Percentiles rank a stretch among this genome's conserved stretches.
phyloP scores from a whole-genome alignment of 35 echinoderm and acorn worm genomes.

The Diadema setosum region DNA sequence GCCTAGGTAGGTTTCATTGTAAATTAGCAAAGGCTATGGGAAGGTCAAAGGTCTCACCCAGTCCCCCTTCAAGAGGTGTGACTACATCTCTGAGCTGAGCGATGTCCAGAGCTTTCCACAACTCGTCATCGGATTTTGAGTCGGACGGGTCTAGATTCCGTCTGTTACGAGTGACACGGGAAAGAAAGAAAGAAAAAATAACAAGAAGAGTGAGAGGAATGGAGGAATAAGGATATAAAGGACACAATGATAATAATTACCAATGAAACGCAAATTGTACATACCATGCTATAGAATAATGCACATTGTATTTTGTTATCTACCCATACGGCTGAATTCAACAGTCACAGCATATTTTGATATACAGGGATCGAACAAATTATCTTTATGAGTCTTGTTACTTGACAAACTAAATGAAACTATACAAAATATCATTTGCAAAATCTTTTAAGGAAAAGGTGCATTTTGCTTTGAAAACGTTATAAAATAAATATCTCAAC shows the following conservation, averaged over 20 bases:
- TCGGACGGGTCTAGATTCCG: conserved; percentile 66
- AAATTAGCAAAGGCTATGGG: no score
- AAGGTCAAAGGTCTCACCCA: conserved; percentile 45
- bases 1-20: no score
- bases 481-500: no score
- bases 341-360: background rate
- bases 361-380: no score
- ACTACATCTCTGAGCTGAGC: conserved; percentile 85
- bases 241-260: background rate
- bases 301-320: background rate
- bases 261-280: no score
- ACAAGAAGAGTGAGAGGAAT: background rate
- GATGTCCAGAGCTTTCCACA: conserved; percentile 70
- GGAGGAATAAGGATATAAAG: background rate
- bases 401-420: no score
- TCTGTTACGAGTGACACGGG: conserved; percentile 21
- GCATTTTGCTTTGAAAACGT: no score
- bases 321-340: background rate
- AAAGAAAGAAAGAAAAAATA: background rate
- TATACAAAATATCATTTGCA: no score
- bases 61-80: conserved; percentile 42
- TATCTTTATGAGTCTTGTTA: no score
- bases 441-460: no score
- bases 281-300: no score
- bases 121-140: conserved; percentile 41